Evolutionary conservation across 2,888 invertebrate genomes (phyloP), one percentile per base, ranked within the genome.

Genomic region (Liposcelis brunnea): DNA sequence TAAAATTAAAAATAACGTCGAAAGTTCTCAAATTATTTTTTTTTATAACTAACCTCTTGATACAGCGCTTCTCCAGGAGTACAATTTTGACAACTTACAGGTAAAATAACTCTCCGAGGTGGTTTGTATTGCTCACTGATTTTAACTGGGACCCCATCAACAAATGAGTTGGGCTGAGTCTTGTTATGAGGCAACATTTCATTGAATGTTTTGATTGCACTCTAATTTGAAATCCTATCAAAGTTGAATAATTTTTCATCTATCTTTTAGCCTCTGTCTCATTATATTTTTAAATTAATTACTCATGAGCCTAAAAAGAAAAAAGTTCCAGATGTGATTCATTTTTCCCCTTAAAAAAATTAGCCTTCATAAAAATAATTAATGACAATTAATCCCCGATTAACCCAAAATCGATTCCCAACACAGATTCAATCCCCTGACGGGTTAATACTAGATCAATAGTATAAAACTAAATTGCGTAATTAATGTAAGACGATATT

Each of bases 61-160:
- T 37, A 42, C 15, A 54, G 12, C 8, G 36, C 14, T 6, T 34
- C 35, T 16, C 69, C 63, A 46, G 63, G 63, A 49, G 74, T 54
- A 52, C 70, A 64, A 55, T 71, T 71, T 36, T 67, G 60, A 53
- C 71, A 68, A 35, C 68, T 66, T 49, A 69, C 68, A 35, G 77
- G 74, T 49, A 78, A 58, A 52, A 71, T 70, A 44, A 78, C 70
- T 59, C 70, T 75, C 46, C 78, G 76, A 18, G 86, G 86, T 52
- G 84, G 80, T 61, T 84, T 83, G 60, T 81, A 89, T 56, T 77
- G 80, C 63, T 89, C 86, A 42, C 83, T 79, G 63, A 89, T 85
- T 70, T 87, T 87, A 49, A 89, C 86, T 57, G 82, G 80, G 54
- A 89, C 78, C 53, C 79, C 81, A 64, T 87, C 87, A 77, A 84